Base-by-base conservation (phyloP, 2,113 vertebrate species). In the Psilopsiagon aymara region DNA sequence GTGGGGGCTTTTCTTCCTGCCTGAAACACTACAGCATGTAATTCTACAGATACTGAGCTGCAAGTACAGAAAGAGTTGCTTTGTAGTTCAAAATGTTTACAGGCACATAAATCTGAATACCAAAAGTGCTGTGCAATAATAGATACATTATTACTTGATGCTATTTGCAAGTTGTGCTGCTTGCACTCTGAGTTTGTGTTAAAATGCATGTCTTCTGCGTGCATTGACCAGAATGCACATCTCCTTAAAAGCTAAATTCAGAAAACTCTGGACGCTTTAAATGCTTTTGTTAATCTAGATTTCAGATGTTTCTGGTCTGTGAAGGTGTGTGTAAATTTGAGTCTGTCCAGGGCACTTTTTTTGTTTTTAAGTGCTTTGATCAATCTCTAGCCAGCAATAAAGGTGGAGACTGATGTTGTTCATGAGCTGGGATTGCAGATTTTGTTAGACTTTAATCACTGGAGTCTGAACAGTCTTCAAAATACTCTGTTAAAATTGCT, bases 251-350 rank as follows among this genome's bases (percentile, higher is more conserved):
- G 33, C 49, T 82, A 23, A 86, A 57, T 82, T 86, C 29, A 86
- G 43, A 70, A 96, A 82, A 70, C 8, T 17, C 12, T 1, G 7
- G 79, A 24, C 79, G 29, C 20, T 53, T 92, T 60, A 66, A 81
- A 67, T 33, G 53, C 43, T 60, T 88, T 73, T 80, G 7, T 71
- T 84, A 33, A 55, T 87, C 37, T 16, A 28, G 1, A 62, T 75
- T 94, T 85, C 37, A 49, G 47, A n/a, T 71, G 7, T 60, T 94
- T 90, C 39, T n/a, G 19, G 46, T 70, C 43, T 82, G 9, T 41
- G 57, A 77, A 51, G 59, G 3, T 67, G 78, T 77, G 67, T 95
- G 78, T 91, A 91, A 94, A 94, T 51, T 35, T 92, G 75, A 86
- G 87, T 87, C 68, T 83, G 37, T 89, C 70, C 60, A 60, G 57